These are phyloP conservation scores for Botia kubotai DNA, from an alignment of 2,797 vertebrate species.

Conservation along the genomic window DNA sequence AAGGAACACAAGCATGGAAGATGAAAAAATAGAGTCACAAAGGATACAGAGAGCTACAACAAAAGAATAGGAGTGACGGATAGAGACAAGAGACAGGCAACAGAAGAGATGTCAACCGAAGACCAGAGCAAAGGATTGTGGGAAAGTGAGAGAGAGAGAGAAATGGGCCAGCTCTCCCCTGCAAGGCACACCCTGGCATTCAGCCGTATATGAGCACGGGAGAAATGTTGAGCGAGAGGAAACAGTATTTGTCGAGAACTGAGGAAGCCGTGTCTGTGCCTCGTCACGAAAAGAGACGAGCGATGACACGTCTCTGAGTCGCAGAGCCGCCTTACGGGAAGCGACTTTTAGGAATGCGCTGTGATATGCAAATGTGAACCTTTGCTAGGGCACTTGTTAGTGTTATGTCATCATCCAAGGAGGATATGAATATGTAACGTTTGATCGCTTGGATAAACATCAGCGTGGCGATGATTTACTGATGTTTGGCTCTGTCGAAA, in stretches of 20 bases:
- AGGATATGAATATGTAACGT: slow-evolving; percentile 49
- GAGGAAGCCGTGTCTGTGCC: slow-evolving; percentile 43
- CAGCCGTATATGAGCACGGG: slow-evolving; percentile 41
- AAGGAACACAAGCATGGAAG: slow-evolving; percentile 22
- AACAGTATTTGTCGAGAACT: slow-evolving; percentile 47
- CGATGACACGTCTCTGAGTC: slow-evolving; percentile 33
- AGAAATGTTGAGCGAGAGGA: slow-evolving; percentile 44
- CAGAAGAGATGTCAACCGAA: slow-evolving; percentile 20
- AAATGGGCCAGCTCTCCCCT: slow-evolving; percentile 55
- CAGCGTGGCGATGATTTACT: slow-evolving; percentile 24
- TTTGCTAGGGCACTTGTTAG: slow-evolving; percentile 28
- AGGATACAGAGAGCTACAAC: slow-evolving; percentile 35
- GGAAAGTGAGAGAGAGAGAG: slow-evolving; percentile 44
- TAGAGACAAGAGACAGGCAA: slow-evolving; percentile 27
- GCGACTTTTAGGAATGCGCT: slow-evolving; percentile 40
- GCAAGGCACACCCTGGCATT: slow-evolving; percentile 56
- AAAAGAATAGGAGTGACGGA: slow-evolving; percentile 13
- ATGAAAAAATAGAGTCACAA: slow-evolving; percentile 37
- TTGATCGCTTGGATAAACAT: slow-evolving; percentile 52
- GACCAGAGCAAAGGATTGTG: slow-evolving; percentile 28
- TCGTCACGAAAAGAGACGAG: slow-evolving; percentile 40
- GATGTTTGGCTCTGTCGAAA: slow-evolving; percentile 25
- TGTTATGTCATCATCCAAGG: slow-evolving; percentile 44
- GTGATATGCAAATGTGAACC: slow-evolving; percentile 45
- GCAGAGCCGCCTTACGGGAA: slow-evolving; percentile 25